Base-by-base conservation (phyloP, 2,797 vertebrate species). In the Lagocephalus sceleratus region DNA sequence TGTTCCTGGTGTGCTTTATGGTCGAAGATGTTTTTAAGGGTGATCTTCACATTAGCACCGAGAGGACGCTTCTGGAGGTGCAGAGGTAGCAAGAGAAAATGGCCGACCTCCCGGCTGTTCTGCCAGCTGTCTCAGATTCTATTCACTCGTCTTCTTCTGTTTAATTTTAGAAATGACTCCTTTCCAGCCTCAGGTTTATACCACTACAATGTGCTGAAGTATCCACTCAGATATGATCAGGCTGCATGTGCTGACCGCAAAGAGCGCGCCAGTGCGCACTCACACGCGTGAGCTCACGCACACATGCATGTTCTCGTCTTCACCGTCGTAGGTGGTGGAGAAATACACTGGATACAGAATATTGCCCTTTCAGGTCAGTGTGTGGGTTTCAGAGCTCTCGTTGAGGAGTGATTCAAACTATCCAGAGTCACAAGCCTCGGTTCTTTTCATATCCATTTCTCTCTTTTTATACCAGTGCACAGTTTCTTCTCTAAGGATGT, bases 391-490 rank as follows among this genome's bases (percentile, higher is more conserved):
- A 74, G 67, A 81, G 76, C 74, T 81, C 74, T 78, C 68, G 75
- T 71, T 83, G 74, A 75, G 76, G 66, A 80, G 80, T 85, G 86
- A 89, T 88, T 89, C 78, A 89, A 87, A 81, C 89, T 81, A 83
- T 82, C 77, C 73, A 70, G 78, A 78, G 79, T 85, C 79, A 74
- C 73, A 83, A 72, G 71, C 66, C 71, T 81, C 57, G 54, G 50
- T 76, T 77, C 73, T 82, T 84, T 80, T 86, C 82, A 84, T 71
- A 74, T 83, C 82, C 68, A 82, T 81, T 61, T 54, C 76, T 73
- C 61, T 66, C 52, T 76, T 78, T 85, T 75, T 53, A 73, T 74
- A 66, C 73, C 79, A 73, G 60, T 58, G 52, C 69, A 63, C 69
- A 63, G 71, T 82, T 76, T 82, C 78, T 78, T 71, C 79, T 86